A percentile compares a stretch with the other conserved stretches of the same genome.
phyloP scores from a whole-genome alignment of 23 tunicate species.

The Ascidia mentula region DNA sequence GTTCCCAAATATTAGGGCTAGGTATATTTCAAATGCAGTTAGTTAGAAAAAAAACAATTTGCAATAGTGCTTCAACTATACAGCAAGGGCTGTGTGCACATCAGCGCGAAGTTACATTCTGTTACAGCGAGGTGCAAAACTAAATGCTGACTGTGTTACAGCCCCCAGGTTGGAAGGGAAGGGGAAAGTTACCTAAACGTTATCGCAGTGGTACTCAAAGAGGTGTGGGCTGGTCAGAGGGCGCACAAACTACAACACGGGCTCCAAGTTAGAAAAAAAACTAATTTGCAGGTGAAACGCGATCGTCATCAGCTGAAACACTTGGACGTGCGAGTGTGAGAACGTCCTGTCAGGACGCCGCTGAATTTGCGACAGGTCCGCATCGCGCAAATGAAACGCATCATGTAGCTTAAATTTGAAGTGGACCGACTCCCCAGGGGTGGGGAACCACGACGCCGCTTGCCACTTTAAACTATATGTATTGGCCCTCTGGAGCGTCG shows the following conservation, averaged over 20 bases:
- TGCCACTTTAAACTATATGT: constrained; percentile 5
- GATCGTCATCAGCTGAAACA: background rate
- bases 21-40: too few species aligned
- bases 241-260: too few species aligned
- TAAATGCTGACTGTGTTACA: too few species aligned
- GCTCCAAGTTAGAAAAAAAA: background rate
- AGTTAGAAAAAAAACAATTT: too few species aligned
- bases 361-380: background rate
- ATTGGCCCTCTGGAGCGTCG: background rate
- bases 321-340: constrained; percentile 6
- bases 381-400: background rate
- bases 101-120: too few species aligned
- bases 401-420: background rate
- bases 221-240: too few species aligned
- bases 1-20: too few species aligned
- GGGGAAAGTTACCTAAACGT: background rate
- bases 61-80: too few species aligned
- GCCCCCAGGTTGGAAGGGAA: too few species aligned
- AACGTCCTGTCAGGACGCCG: constrained; percentile 10
- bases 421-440: background rate
- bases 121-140: too few species aligned
- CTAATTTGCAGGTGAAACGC: background rate
- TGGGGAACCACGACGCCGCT: background rate
- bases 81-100: too few species aligned
- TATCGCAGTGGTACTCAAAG: too few species aligned